phyloP scores from a whole-genome alignment of 2,888 invertebrate genomes.

The Hypselothyrea guttata region DNA sequence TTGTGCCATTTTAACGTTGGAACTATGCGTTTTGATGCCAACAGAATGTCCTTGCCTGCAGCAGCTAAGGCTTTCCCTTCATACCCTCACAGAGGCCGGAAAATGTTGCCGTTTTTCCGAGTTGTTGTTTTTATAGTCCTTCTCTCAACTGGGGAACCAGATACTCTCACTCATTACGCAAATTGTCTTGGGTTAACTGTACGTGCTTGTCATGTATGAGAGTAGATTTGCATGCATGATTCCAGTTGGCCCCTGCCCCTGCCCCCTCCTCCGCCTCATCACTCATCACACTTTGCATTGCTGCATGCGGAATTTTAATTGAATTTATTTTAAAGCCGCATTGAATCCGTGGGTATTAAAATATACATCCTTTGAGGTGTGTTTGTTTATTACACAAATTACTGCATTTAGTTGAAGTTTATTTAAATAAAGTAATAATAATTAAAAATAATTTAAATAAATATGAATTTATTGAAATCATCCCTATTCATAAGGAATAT shows the following conservation, averaged over 20 bases:
- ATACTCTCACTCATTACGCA: conserved; percentile 56
- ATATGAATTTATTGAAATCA: no score
- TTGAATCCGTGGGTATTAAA: conserved; percentile 13
- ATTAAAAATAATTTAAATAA: no score
- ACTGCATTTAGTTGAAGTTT: no score
- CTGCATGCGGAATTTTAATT: conserved; percentile 63
- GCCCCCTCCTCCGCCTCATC: no score
- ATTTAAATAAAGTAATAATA: no score
- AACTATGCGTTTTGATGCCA: conserved; percentile 15
- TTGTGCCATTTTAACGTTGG: conserved; percentile 9
- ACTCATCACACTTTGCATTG: no score
- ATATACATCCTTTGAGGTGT: conserved; percentile 4
- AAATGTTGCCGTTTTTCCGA: not conserved
- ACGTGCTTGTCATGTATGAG: conserved; percentile 42
- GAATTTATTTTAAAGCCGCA: conserved; percentile 50
- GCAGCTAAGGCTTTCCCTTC: no score
- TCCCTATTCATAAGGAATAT: no score
- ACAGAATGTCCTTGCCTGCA: conserved; percentile 23
- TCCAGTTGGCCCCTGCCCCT: no score
- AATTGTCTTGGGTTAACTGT: conserved; percentile 59
- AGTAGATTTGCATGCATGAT: conserved; percentile 24
- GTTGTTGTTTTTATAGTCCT: conserved; percentile 1
- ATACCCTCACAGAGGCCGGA: not conserved
- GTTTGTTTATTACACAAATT: not conserved
- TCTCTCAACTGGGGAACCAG: conserved; percentile 3